Base-by-base conservation (phyloP, 2,797 vertebrate genomes). In the Anisognathus igniventris region DNA sequence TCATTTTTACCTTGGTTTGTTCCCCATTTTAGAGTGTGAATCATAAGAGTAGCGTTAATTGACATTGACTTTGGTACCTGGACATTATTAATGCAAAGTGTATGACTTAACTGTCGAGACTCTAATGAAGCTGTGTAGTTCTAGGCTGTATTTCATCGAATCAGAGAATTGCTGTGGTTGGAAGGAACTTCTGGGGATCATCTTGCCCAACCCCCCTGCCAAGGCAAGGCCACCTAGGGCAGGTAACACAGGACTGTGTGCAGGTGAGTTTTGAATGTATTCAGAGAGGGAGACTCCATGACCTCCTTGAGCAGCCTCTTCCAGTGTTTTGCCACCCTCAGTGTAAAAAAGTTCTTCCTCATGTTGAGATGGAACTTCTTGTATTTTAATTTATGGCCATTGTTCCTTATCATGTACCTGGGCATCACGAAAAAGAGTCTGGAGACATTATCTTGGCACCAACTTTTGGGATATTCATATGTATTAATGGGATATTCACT, bases 241-340 rank as follows among this genome's bases (percentile, higher is more conserved):
- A 0, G 10, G 31, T 54, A 54, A 35, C 19, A 21, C 9, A n/a
- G 61, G 31, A 37, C 23, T 0, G 0, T 16, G 2, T 28, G 22
- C 27, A 40, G 22, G 10, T 28, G 16, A 7, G 6, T 35, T 47
- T 74, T 54, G 22, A 54, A 28, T 28, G 14, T 37, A 23, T 35
- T 7, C 27, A 48, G 13, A 54, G 22, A n/a, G 15, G 9, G 40
- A 54, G 20, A 37, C 4, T 39, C 47, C 24, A 30, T 0, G 0
- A 24, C 9, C 4, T 68, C 35, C 22, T 2, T 14, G 10, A 27
- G 31, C 13, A 56, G 16, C 27, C 31, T 56, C 11, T 48, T 56
- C 14, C 64, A n/a, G 11, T 28, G 31, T 27, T 82, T 42, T 75
- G 9, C 9, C 23, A n/a, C 9, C 24, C 17, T 62, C 6, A 56